Conservation (phyloP, 2,888 invertebrate genomes). For the Amphipyra berbera region DNA sequence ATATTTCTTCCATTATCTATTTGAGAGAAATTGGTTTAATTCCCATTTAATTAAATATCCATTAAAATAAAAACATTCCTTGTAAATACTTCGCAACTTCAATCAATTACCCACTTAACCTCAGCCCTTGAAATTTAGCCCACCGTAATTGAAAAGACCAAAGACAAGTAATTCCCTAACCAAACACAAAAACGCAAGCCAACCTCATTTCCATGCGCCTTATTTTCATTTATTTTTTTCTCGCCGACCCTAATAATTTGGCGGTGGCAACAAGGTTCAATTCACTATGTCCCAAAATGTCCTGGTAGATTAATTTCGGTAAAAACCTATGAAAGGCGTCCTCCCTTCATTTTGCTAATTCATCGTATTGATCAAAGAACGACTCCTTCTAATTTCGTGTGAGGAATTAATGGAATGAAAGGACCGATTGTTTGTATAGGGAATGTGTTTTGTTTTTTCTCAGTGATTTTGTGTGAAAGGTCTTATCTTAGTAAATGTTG, state of each 20-base stretch:
- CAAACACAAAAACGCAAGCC: constrained; percentile 39
- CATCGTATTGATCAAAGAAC: constrained; percentile 53
- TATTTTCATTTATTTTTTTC: constrained; percentile 54
- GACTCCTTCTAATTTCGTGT: constrained; percentile 44
- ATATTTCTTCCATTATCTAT: no score
- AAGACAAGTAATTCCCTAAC: constrained; percentile 45
- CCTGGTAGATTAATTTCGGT: constrained; percentile 55
- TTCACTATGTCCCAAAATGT: constrained; percentile 40
- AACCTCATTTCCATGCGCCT: constrained; percentile 40
- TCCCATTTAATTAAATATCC: no score
- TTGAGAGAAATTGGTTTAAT: no score
- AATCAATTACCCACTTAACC: constrained; percentile 35
- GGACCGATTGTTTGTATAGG: constrained; percentile 12
- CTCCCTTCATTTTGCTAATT: constrained; percentile 52
- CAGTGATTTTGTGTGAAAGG: constrained; percentile 26
- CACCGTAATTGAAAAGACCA: constrained; percentile 47
- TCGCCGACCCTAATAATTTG: constrained; percentile 40
- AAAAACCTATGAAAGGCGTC: constrained; percentile 50
- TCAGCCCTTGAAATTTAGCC: constrained; percentile 18
- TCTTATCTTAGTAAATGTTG: constrained; percentile 24
- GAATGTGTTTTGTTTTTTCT: constrained; percentile 26
- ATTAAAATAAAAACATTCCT: not conserved
- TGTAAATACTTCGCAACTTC: not conserved
- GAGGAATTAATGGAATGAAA: constrained; percentile 47
- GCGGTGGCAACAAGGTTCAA: constrained; percentile 44